Base-by-base conservation (phyloP, 2,797 vertebrate species). In the Oreonectes daqikongensis region DNA sequence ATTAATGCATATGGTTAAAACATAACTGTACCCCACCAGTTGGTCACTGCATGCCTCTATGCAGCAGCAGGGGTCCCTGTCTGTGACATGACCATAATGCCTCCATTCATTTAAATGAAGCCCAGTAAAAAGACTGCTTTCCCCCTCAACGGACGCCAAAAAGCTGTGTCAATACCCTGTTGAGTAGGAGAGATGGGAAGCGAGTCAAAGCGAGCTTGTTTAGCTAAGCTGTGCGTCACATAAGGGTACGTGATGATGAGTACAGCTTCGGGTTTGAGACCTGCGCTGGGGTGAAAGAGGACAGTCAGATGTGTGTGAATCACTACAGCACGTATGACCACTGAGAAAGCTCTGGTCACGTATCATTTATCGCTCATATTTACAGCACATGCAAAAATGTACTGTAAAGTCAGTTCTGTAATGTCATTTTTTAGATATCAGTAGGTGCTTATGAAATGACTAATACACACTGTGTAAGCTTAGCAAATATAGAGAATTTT, bases 201-300 rank as follows among this genome's bases (percentile, higher is more conserved):
- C 70, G 57, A 74, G 84, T 90, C 84, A 90, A 90, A 86, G 89
- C 77, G 84, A 80, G 79, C 82, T 83, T 89, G 83, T 91, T 87
- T 83, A 78, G 79, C 70, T 40, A 69, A 67, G 50, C 52, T 75
- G 75, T 70, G 76, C 69, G 48, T 83, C 57, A 57, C 69, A 53
- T n/a, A 38, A 55, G 48, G 67, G 59, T 66, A 69, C 78, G 72
- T 74, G 72, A 80, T 79, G 76, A 78, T 50, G 55, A 72, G 67
- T 24, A 79, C 28, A 18, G 15, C 11, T 38, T 65, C 50, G 59
- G 30, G 46, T 74, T 28, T 26, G 40, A 71, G 57, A 71, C 22
- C 50, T 50, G 53, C 10, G 24, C 32, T 61, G 17, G 63, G 55
- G 63, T 79, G 70, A 68, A 60, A 60, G 70, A 69, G 77, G 40